These are phyloP conservation scores for Zaprionus inermis DNA, from an alignment of 1,140 invertebrate species.

Conservation along the genomic window DNA sequence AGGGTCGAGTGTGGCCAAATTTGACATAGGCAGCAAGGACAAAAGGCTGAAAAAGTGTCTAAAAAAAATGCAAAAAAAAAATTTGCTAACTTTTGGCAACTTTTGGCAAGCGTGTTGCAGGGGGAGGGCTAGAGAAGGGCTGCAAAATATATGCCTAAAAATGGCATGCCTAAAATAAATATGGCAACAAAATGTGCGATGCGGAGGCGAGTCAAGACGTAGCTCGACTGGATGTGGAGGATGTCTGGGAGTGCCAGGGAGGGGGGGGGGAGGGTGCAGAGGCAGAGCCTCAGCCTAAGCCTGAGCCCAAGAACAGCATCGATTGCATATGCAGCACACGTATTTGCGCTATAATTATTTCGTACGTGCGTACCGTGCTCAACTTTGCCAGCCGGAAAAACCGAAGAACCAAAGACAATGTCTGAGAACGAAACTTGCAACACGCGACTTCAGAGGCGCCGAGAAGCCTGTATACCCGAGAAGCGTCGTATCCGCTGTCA, in stretches of 20 bases:
- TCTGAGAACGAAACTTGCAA: constrained; percentile 15
- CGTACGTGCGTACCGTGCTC: constrained; percentile 69
- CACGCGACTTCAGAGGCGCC: constrained; percentile 3
- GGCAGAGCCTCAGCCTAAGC: too few relatives aligned
- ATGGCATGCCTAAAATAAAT: constrained; percentile 64
- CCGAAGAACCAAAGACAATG: constrained; percentile 42
- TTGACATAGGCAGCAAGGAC: constrained; percentile 32
- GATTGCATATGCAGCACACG: constrained; percentile 69
- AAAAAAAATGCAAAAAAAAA: constrained; percentile 29
- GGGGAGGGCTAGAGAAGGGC: background rate
- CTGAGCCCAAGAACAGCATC: constrained; percentile 22
- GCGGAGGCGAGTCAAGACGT: background rate
- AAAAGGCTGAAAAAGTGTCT: constrained; percentile 29
- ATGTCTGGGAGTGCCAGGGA: background rate
- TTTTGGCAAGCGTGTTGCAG: constrained; percentile 15
- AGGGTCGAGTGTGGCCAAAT: constrained; percentile 5
- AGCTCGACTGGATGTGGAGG: too few relatives aligned
- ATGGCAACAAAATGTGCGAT: constrained; percentile 61
- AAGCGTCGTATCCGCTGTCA: background rate
- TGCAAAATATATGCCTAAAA: constrained; percentile 66
- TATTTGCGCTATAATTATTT: constrained; percentile 82
- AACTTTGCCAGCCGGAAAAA: constrained; percentile 35
- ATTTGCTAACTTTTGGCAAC: constrained; percentile 52
- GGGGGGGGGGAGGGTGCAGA: background rate
- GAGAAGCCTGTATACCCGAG: background rate